phyloP scores from a whole-genome alignment of 2,888 invertebrate species.

The Apamea monoglypha region DNA sequence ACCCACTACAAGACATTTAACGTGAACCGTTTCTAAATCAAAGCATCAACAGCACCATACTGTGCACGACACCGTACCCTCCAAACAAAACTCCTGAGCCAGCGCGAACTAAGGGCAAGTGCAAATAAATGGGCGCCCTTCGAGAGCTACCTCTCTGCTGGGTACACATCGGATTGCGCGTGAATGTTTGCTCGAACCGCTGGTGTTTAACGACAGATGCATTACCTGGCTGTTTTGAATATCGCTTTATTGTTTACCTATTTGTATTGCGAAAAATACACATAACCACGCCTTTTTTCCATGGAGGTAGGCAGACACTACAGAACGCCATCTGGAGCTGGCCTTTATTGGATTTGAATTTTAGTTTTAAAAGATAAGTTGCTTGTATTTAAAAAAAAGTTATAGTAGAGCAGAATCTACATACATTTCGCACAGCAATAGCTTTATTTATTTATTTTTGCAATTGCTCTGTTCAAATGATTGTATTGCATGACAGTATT shows the following conservation, averaged over 20 bases:
- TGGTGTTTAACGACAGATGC: slow-evolving; percentile 50
- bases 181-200: slow-evolving; percentile 55
- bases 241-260: slow-evolving; percentile 22
- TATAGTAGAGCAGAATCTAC: background rate
- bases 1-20: background rate
- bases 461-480: no score
- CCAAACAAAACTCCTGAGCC: slow-evolving; percentile 33
- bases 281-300: background rate
- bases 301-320: background rate
- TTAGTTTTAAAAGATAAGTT: background rate
- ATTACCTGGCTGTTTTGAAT: slow-evolving; percentile 50
- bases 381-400: no score
- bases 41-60: background rate
- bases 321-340: background rate
- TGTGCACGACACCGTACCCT: slow-evolving; percentile 29
- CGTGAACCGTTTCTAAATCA: slow-evolving; percentile 9
- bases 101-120: slow-evolving; percentile 45
- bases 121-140: slow-evolving; percentile 53
- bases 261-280: background rate
- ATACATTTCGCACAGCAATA: background rate
- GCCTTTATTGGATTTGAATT: background rate
- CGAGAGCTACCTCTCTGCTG: slow-evolving; percentile 50
- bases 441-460: background rate
- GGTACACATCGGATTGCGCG: slow-evolving; percentile 47
- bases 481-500: background rate